phyloP scores from a whole-genome alignment of 2,113 vertebrate species.

The Andinoacara biseriatus region DNA sequence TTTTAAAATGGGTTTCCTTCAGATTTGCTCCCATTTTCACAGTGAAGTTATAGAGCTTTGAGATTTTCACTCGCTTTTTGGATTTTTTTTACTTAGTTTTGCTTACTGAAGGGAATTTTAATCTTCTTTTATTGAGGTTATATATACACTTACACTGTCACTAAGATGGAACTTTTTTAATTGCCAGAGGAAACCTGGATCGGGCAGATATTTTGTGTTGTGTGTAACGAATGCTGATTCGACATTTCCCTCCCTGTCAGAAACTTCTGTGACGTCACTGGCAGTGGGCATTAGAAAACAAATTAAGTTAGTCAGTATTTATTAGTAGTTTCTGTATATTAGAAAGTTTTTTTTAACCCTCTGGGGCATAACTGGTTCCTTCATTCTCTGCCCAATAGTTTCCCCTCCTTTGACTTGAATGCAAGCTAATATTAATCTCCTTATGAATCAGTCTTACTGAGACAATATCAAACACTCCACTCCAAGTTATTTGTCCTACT shows the following conservation, averaged over 20 bases:
- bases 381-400: neutral
- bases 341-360: neutral
- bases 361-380: neutral
- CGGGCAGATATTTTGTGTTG: neutral
- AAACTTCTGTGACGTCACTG: neutral
- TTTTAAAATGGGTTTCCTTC: neutral
- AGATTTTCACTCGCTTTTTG: neutral
- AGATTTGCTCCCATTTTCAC: neutral
- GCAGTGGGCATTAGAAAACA: no score
- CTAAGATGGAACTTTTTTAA: neutral
- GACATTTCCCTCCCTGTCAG: neutral
- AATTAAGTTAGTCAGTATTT: no score
- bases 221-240: fast-evolving
- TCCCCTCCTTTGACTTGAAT: neutral
- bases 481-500: no score
- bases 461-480: neutral
- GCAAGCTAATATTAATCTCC: neutral
- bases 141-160: neutral
- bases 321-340: neutral
- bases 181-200: neutral
- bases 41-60: neutral
- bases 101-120: neutral
- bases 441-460: neutral
- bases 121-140: neutral
- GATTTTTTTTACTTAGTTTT: neutral